Evolutionary conservation across 2,113 vertebrate species (phyloP).

Genomic region (Oncorhynchus masou): DNA sequence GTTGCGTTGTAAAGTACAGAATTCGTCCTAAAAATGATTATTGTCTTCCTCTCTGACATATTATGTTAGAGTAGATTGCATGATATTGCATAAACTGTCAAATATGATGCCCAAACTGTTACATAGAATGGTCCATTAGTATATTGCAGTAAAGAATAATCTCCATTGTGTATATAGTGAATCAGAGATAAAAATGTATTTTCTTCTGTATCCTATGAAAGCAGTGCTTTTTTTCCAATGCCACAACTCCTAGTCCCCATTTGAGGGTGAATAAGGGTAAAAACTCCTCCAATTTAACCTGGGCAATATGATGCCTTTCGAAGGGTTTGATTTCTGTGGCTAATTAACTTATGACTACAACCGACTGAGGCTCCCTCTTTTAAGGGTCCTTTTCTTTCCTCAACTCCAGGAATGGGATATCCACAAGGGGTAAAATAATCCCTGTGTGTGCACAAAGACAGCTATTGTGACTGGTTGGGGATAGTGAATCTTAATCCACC

Average conservation of each 20-base stretch:
- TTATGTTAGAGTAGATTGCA: slow-evolving; percentile 8
- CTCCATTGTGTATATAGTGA: neutral
- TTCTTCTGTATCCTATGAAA: too few species aligned
- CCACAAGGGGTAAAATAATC: slow-evolving; percentile 33
- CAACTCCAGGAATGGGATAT: slow-evolving; percentile 61
- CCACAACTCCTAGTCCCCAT: neutral
- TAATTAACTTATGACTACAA: slow-evolving; percentile 49
- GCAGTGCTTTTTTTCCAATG: too few species aligned
- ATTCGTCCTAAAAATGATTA: neutral
- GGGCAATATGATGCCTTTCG: slow-evolving; percentile 44
- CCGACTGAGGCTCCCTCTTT: slow-evolving; percentile 23
- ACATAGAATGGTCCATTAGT: slow-evolving; percentile 8
- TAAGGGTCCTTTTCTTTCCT: slow-evolving; percentile 43
- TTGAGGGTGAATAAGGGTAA: neutral
- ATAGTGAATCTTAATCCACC: slow-evolving; percentile 47
- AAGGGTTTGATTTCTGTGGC: slow-evolving; percentile 50
- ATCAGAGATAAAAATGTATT: too few species aligned
- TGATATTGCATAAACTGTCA: slow-evolving; percentile 47
- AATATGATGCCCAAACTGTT: slow-evolving; percentile 22
- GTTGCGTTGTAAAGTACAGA: slow-evolving; percentile 12
- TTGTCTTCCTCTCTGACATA: slow-evolving; percentile 21
- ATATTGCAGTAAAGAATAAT: neutral
- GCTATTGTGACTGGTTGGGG: slow-evolving; percentile 58
- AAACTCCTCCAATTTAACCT: slow-evolving; percentile 28
- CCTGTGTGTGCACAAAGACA: slow-evolving; percentile 52